Evolutionary conservation across 2,113 vertebrate genomes (phyloP).

Genomic region (Tamias sibiricus): DNA sequence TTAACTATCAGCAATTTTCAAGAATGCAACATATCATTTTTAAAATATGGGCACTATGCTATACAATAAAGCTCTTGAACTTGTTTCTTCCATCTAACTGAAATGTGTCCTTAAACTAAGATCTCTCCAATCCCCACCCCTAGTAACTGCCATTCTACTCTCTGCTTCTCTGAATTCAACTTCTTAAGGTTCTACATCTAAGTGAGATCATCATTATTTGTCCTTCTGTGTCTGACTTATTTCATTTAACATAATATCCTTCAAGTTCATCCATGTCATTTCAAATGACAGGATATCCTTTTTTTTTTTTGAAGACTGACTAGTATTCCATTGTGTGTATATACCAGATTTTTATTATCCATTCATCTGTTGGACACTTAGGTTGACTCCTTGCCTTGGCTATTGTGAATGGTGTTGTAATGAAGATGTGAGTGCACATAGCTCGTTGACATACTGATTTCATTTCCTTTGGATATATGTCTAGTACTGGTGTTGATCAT

Average conservation of each 20-base stretch:
- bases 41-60: background rate
- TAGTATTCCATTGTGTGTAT: background rate
- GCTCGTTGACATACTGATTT: background rate
- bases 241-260: background rate
- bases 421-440: background rate
- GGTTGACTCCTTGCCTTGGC: background rate
- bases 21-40: background rate
- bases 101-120: background rate
- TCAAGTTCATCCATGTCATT: background rate
- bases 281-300: background rate
- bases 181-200: background rate
- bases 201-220: background rate
- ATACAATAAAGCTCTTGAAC: background rate
- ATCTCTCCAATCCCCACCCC: background rate
- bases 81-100: background rate
- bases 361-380: background rate
- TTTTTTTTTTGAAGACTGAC: background rate
- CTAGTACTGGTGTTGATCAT: background rate
- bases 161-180: background rate
- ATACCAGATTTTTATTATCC: background rate
- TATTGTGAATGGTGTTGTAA: background rate
- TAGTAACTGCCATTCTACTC: background rate
- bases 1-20: background rate
- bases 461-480: background rate
- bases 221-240: background rate